Percentiles rank a stretch among this genome's conserved stretches.
phyloP scores from a whole-genome alignment of 2,888 invertebrate genomes.

The Drosophila incognita region DNA sequence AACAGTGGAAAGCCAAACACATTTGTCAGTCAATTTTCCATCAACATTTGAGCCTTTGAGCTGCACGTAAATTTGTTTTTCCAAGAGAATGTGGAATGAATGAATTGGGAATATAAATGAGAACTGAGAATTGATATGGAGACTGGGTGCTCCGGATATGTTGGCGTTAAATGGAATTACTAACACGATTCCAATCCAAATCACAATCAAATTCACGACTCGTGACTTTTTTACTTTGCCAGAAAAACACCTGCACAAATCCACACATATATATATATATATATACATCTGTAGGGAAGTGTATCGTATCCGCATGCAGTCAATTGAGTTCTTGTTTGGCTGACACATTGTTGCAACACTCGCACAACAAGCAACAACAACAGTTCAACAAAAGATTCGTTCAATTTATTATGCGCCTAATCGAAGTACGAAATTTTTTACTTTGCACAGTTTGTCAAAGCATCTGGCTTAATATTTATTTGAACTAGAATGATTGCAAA shows the following conservation, averaged over 20 bases:
- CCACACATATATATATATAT: conserved; percentile 19
- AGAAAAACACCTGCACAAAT: conserved; percentile 49
- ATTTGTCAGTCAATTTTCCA: conserved; percentile 78
- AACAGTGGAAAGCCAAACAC: conserved; percentile 43
- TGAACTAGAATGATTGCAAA: background rate
- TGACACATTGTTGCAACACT: conserved; percentile 24
- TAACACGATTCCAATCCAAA: conserved; percentile 39
- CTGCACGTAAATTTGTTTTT: conserved; percentile 75
- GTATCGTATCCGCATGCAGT: conserved; percentile 50
- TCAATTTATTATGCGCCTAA: conserved; percentile 51
- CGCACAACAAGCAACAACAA: conserved; percentile 27
- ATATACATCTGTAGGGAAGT: conserved; percentile 1
- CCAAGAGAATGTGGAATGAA: conserved; percentile 25
- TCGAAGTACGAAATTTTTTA: conserved; percentile 27
- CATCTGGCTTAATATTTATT: background rate
- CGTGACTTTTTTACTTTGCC: conserved; percentile 4
- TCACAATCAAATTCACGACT: conserved; percentile 41
- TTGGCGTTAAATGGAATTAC: conserved; percentile 43
- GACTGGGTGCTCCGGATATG: background rate
- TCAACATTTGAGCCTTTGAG: conserved; percentile 72
- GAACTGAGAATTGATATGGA: background rate
- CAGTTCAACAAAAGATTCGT: conserved; percentile 22
- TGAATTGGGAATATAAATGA: background rate
- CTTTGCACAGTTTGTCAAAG: background rate
- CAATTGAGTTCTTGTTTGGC: conserved; percentile 63